Evolutionary conservation across 2,888 invertebrate genomes (phyloP), one percentile per base, ranked within the genome.

Genomic region (Rotaria magnacalcarata): DNA sequence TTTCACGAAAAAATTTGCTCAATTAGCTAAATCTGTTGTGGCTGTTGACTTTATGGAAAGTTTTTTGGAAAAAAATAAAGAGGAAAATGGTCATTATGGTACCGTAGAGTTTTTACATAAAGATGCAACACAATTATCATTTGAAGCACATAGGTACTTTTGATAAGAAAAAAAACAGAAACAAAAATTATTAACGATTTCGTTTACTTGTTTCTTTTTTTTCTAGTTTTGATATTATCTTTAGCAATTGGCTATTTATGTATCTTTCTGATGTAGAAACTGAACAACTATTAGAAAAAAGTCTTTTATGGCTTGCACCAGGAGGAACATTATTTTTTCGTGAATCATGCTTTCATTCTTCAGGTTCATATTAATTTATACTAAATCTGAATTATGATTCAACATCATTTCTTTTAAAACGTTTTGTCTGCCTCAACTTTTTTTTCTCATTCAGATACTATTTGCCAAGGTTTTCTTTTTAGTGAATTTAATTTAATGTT

Each of bases 201-300:
- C 34, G 34, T 34, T 34, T 34, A 34, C 34, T 34, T 34, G 34
- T 34, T 34, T 34, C 34, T 85, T 54, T 85, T 54, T 85, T 75
- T 87, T 89, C 24, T 89, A 92, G 92, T 87, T 90, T 90, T 86
- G 93, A 93, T 88, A 88, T 93, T 85, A 91, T 93, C 41, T 93
- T 93, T 90, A 92, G 92, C 88, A 93, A 93, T 89, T 93, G 93
- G 93, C 90, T 93, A 85, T 90, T 93, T 88, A 93, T 93, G 93
- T 93, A 93, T 89, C 89, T 93, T 87, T 90, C 90, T 47, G 92
- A 93, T 88, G 89, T 89, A 41, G 93, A 93, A 88, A 90, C 91
- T 5, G 89, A 90, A 60, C 88, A 89, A 24, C 90, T 93, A 67
- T 89, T 92, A 84, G 87, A 89, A 60, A 92, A 91, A 87, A 90